A percentile compares a stretch with the other conserved stretches of the same genome.
These are phyloP conservation scores for Heterotis niloticus DNA, from an alignment of 2,113 vertebrate genomes.

Conservation along the genomic window DNA sequence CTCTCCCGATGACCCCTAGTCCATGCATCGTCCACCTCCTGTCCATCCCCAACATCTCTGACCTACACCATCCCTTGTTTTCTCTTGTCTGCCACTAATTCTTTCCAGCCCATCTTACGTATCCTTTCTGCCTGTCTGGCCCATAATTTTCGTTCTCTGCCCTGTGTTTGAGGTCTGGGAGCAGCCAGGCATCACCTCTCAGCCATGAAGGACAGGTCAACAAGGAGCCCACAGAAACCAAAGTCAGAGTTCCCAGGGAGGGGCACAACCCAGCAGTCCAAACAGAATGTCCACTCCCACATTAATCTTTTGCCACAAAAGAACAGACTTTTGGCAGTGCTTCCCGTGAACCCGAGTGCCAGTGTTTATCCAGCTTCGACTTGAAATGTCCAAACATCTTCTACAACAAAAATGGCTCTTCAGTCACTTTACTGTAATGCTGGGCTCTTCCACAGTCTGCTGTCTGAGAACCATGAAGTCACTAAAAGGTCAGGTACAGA, in stretches of 20 bases:
- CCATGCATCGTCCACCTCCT: no score
- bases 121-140: not conserved
- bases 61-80: no score
- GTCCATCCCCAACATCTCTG: no score
- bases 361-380: slow-evolving; percentile 55
- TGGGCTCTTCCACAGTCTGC: no score
- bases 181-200: not conserved
- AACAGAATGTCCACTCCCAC: slow-evolving; percentile 58
- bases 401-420: no score
- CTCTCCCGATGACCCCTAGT: no score
- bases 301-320: slow-evolving; percentile 55
- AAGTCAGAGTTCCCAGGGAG: not conserved
- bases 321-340: slow-evolving; percentile 18
- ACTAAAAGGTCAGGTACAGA: no score
- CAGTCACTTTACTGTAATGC: no score
- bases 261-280: slow-evolving; percentile 44
- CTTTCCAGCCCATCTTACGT: no score
- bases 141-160: not conserved
- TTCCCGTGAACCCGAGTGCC: slow-evolving; percentile 42
- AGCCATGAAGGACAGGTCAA: slow-evolving; percentile 24
- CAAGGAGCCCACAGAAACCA: not conserved
- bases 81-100: no score
- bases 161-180: slow-evolving; percentile 55
- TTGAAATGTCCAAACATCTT: slow-evolving; percentile 8
- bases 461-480: no score